Base-by-base conservation (phyloP, 2,113 vertebrate genomes). In the Rana temporaria region DNA sequence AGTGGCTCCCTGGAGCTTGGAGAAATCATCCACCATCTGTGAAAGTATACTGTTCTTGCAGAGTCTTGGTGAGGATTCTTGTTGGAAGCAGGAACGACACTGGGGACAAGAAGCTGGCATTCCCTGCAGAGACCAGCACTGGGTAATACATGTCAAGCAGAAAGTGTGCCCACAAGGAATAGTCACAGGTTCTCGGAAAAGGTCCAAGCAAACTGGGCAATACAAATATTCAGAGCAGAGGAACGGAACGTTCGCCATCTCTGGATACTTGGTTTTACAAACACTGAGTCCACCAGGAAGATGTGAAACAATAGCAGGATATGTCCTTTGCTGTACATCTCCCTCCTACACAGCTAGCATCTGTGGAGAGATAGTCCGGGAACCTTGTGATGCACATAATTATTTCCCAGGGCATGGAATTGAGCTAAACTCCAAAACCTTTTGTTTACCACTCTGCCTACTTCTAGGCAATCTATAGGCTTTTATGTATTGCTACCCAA, bases 21-120 rank as follows among this genome's bases (percentile, higher is more conserved):
- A 76, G 17, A 82, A 68, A 8, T 82, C 71, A 8, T 82, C 81
- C 72, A 82, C 81, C 81, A 82, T 82, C 38, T 82, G 81, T 15
- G 81, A 74, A 15, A 82, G 81, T 19, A 82, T 82, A 30, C 72
- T 82, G 72, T 82, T 82, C 63, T 82, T 82, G 63, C 81, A 76
- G n/a, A 82, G 63, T 18, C 81, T 34, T 26, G 81, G 72, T 11
- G 71, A 56, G 26, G 63, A 66, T 20, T 82, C 81, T 42, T 22
- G 64, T 14, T 64, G 62, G 65, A 75, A 82, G 14, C 63, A 32
- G 53, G 71, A 75, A n/a, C 81, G 55, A 38, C 81, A 82, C 55
- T 82, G 81, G 14, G 81, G 81, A 32, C 81, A 82, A n/a, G 71
- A 82, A 30, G 32, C 67, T 2, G 71, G 64, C 17, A 74, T 56